A percentile compares a stretch with the other conserved stretches of the same genome.
These are phyloP conservation scores for Capreolus pygargus DNA, from an alignment of 2,113 vertebrate species.

Conservation along the genomic window DNA sequence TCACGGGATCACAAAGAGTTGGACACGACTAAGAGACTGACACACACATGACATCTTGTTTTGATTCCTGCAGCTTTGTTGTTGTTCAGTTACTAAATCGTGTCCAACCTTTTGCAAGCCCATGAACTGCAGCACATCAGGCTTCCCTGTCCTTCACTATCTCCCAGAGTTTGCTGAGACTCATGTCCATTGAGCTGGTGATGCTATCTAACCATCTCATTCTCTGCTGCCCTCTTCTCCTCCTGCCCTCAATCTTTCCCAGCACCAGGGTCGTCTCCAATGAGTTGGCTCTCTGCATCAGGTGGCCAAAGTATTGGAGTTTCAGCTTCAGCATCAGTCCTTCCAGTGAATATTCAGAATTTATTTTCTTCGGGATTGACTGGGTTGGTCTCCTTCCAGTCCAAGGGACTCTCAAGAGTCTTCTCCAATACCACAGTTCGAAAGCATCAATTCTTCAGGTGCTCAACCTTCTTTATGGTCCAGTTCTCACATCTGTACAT, in stretches of 20 bases:
- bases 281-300: background rate
- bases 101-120: background rate
- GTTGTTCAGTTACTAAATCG: background rate
- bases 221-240: background rate
- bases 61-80: background rate
- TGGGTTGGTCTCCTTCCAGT: background rate
- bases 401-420: background rate
- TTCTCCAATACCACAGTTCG: background rate
- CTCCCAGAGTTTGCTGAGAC: background rate
- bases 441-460: background rate
- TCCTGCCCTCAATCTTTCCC: background rate
- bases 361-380: background rate
- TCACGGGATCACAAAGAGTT: fast-evolving
- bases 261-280: background rate
- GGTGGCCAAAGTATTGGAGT: background rate
- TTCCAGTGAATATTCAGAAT: background rate
- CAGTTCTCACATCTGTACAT: background rate
- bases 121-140: background rate
- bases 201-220: background rate
- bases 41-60: background rate
- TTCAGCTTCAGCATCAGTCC: background rate
- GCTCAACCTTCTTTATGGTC: background rate
- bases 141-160: background rate
- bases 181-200: background rate
- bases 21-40: background rate